These are phyloP conservation scores for Seriola dumerili DNA, from an alignment of 2,113 vertebrate genomes.

Conservation along the genomic window DNA sequence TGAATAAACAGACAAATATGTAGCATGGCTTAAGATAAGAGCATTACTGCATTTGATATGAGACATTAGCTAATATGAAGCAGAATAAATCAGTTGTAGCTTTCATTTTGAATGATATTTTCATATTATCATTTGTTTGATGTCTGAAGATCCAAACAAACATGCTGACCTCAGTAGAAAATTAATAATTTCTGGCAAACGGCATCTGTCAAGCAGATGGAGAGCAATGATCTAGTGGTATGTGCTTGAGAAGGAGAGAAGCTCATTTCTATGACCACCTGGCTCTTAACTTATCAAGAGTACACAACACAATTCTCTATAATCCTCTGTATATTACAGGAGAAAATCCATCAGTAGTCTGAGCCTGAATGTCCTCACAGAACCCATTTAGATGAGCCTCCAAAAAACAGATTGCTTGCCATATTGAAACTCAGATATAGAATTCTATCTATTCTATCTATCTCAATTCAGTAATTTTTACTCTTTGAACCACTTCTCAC, in stretches of 20 bases:
- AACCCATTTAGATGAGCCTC: constrained; percentile 54
- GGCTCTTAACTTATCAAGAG: constrained; percentile 53
- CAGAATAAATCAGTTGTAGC: neutral
- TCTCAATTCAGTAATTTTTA: constrained; percentile 29
- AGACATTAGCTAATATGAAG: constrained; percentile 15
- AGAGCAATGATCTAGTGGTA: constrained; percentile 51
- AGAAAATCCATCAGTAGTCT: constrained; percentile 62
- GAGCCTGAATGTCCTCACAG: constrained; percentile 56
- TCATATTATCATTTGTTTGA: constrained; percentile 43
- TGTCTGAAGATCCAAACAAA: constrained; percentile 27
- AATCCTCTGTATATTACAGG: constrained; percentile 65
- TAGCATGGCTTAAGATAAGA: constrained; percentile 2
- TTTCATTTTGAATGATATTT: constrained; percentile 39
- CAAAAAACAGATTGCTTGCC: constrained; percentile 44
- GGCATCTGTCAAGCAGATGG: constrained; percentile 67
- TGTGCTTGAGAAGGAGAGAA: constrained; percentile 41
- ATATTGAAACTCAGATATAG: constrained; percentile 39
- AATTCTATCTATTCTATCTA: no score
- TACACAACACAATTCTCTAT: constrained; percentile 53
- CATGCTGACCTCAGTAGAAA: constrained; percentile 56
- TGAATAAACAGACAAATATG: constrained; percentile 8
- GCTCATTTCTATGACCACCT: constrained; percentile 58
- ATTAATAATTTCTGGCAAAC: constrained; percentile 58
- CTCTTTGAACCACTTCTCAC: constrained; percentile 35
- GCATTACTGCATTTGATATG: constrained; percentile 13